These are phyloP conservation scores for Acrobasis suavella DNA, from an alignment of 2,888 invertebrate genomes.

Conservation along the genomic window DNA sequence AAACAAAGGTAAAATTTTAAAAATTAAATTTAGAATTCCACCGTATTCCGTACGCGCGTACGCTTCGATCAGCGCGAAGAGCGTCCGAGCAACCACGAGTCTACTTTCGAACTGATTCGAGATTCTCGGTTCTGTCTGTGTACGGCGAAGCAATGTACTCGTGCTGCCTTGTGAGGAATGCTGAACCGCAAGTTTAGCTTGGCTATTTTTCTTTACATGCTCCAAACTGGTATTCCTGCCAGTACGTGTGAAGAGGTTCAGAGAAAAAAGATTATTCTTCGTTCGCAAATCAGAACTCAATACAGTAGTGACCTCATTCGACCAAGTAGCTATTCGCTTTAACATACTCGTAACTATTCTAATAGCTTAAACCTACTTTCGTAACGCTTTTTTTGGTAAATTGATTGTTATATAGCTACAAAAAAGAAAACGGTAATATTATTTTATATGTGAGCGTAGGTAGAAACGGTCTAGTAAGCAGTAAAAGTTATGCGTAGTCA, in stretches of 20 bases:
- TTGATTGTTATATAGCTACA: neutral
- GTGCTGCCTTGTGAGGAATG: slow-evolving; percentile 68
- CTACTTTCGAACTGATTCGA: slow-evolving; percentile 75
- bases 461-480: too few species aligned
- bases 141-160: slow-evolving; percentile 42
- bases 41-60: slow-evolving; percentile 54
- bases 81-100: slow-evolving; percentile 66
- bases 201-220: slow-evolving; percentile 59
- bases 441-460: too few species aligned
- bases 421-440: neutral
- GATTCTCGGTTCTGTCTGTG: slow-evolving; percentile 40
- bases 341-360: slow-evolving; percentile 24
- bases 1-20: slow-evolving; percentile 39
- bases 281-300: slow-evolving; percentile 9
- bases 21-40: slow-evolving; percentile 52
- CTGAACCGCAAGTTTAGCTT: slow-evolving; percentile 61
- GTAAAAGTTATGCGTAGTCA: too few species aligned
- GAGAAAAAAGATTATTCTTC: slow-evolving; percentile 23
- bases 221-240: slow-evolving; percentile 20
- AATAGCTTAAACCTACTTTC: slow-evolving; percentile 36
- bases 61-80: slow-evolving; percentile 41
- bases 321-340: slow-evolving; percentile 23
- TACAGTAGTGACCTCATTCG: slow-evolving; percentile 13
- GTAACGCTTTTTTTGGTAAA: slow-evolving; percentile 8
- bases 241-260: neutral